phyloP scores from a whole-genome alignment of 2,797 vertebrate genomes.

The Glossophaga mutica region DNA sequence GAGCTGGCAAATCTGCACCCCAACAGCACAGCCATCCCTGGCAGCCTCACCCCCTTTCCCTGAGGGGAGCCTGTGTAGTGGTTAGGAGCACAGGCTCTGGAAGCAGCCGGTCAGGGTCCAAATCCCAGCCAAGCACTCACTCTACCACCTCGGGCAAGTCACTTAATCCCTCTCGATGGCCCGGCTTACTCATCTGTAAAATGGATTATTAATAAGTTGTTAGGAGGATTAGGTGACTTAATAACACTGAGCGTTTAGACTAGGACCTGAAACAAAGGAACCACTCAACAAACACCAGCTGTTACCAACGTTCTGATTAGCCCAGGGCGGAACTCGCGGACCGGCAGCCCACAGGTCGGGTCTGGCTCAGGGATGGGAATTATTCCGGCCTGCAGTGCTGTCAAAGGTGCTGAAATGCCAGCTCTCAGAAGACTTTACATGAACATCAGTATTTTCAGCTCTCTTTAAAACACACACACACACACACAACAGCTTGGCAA shows the following conservation, averaged over 20 bases:
- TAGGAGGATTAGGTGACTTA: slow-evolving; percentile 45
- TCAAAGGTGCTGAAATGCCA: background rate
- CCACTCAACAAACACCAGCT: background rate
- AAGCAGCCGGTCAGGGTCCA: background rate
- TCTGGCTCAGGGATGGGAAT: background rate
- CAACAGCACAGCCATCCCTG: background rate
- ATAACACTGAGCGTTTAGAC: background rate
- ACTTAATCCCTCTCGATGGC: background rate
- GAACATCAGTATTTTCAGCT: background rate
- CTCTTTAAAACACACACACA: too few relatives aligned
- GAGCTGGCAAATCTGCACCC: background rate
- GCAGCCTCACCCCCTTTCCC: background rate
- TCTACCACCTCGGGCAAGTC: background rate
- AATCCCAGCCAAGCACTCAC: background rate
- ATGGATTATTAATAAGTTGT: slow-evolving; percentile 42
- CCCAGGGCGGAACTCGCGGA: background rate
- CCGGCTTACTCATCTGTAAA: slow-evolving; percentile 46
- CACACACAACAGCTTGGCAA: background rate
- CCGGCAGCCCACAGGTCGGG: background rate
- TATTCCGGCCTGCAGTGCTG: background rate
- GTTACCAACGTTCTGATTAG: background rate
- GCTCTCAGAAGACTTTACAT: background rate
- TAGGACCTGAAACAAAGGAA: background rate
- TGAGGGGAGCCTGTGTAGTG: fast-evolving
- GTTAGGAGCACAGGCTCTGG: background rate